A percentile compares a stretch with the other conserved stretches of the same genome.
phyloP scores from a whole-genome alignment of 2,888 invertebrate genomes.

The Tolmerus cingulatus region DNA sequence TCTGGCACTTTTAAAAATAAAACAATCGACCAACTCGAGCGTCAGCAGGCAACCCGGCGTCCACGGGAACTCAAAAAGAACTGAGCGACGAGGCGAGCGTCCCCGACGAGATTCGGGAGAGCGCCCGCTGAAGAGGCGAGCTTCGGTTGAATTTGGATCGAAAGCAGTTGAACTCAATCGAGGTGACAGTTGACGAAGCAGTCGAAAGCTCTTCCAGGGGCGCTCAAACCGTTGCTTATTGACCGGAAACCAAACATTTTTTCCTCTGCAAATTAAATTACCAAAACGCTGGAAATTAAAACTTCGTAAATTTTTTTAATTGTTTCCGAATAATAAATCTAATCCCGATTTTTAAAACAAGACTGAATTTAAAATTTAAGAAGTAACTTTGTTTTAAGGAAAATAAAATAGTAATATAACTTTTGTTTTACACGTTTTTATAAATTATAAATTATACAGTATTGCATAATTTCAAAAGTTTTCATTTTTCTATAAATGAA shows the following conservation, averaged over 20 bases:
- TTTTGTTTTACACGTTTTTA: too few relatives aligned
- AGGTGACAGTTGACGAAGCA: neutral
- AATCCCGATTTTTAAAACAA: too few relatives aligned
- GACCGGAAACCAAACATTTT: too few relatives aligned
- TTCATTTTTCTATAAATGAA: too few relatives aligned
- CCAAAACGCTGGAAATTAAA: neutral
- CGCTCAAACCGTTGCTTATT: neutral
- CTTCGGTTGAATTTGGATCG: neutral
- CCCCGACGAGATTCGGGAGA: neutral
- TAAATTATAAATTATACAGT: too few relatives aligned
- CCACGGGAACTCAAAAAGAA: neutral
- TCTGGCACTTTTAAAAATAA: neutral
- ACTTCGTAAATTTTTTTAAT: too few relatives aligned
- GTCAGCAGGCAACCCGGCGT: neutral
- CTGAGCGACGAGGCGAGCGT: neutral
- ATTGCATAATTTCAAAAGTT: too few relatives aligned
- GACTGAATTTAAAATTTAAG: too few relatives aligned
- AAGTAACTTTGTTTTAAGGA: too few relatives aligned
- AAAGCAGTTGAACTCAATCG: neutral
- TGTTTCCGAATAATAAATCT: too few relatives aligned
- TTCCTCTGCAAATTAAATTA: neutral
- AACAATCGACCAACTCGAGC: neutral
- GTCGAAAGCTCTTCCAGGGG: neutral
- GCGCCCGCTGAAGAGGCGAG: neutral
- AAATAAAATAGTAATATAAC: too few relatives aligned